phyloP scores from a whole-genome alignment of 2,888 invertebrate genomes.

The Polyommatus icarus region DNA sequence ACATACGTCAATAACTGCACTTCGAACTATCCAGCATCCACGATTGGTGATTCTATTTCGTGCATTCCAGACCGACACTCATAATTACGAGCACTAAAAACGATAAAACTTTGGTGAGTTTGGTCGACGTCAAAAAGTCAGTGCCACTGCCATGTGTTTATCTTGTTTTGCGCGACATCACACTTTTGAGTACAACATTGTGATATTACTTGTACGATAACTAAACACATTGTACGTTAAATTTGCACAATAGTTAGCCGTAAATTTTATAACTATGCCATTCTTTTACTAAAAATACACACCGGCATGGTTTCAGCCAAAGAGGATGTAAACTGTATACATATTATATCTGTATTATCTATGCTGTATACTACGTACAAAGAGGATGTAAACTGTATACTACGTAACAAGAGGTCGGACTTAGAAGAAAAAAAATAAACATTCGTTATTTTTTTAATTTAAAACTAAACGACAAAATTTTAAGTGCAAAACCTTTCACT shows the following conservation, averaged over 20 bases:
- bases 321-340: no score
- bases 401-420: no score
- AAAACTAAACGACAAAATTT: no score
- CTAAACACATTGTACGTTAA: slow-evolving; percentile 41
- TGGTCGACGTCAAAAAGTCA: slow-evolving; percentile 60
- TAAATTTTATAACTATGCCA: slow-evolving; percentile 48
- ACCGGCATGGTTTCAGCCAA: slow-evolving; percentile 82
- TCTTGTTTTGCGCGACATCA: slow-evolving; percentile 50
- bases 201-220: slow-evolving; percentile 34
- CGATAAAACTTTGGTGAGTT: slow-evolving; percentile 1
- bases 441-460: no score
- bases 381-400: no score
- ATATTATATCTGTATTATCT: no score
- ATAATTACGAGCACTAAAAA: not conserved
- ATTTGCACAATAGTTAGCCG: slow-evolving; percentile 51
- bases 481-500: no score
- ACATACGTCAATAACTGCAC: slow-evolving; percentile 34
- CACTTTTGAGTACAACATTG: slow-evolving; percentile 29
- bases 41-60: not conserved
- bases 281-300: slow-evolving; percentile 65
- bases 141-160: slow-evolving; percentile 75
- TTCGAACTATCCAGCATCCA: not conserved
- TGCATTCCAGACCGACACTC: not conserved
- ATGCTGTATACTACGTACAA: no score
- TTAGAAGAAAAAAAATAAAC: no score